Percentiles rank a stretch among this genome's conserved stretches.
phyloP scores from a whole-genome alignment of 2,797 vertebrate genomes.

The Paguma larvata region DNA sequence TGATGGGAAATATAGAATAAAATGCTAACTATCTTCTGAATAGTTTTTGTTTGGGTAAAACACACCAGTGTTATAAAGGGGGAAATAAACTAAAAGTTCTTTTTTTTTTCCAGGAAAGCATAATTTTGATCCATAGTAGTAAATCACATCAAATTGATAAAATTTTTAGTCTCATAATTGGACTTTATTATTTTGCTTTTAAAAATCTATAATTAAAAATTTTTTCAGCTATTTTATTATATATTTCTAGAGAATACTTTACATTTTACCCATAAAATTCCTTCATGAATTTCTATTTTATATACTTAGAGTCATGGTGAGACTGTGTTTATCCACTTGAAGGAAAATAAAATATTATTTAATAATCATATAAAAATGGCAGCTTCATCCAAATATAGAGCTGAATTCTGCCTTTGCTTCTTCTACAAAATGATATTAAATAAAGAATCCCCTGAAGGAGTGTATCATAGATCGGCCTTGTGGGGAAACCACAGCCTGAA shows the following conservation, averaged over 20 bases:
- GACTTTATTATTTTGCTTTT: constrained; percentile 36
- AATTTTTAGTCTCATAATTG: constrained; percentile 35
- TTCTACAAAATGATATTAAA: constrained; percentile 48
- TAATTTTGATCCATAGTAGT: constrained; percentile 27
- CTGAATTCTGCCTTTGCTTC: constrained; percentile 24
- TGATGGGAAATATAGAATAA: constrained; percentile 6
- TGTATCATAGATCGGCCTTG: background rate
- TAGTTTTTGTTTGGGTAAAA: constrained; percentile 44
- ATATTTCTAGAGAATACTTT: constrained; percentile 40
- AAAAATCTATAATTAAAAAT: constrained; percentile 50
- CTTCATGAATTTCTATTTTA: constrained; percentile 48
- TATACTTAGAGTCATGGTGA: constrained; percentile 29
- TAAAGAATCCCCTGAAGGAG: constrained; percentile 33
- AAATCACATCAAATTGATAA: background rate
- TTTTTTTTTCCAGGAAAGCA: background rate
- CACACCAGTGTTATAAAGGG: background rate
- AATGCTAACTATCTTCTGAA: background rate
- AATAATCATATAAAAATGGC: constrained; percentile 34
- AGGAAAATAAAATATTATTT: constrained; percentile 35
- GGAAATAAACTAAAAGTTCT: background rate
- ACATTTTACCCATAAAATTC: constrained; percentile 46
- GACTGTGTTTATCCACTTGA: constrained; percentile 44
- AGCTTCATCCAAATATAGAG: constrained; percentile 42
- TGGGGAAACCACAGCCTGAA: background rate
- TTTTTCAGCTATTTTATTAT: constrained; percentile 12